A percentile compares a stretch with the other conserved stretches of the same genome.
Conservation (phyloP, 2,888 invertebrate species). For the Zeuzera pyrina region DNA sequence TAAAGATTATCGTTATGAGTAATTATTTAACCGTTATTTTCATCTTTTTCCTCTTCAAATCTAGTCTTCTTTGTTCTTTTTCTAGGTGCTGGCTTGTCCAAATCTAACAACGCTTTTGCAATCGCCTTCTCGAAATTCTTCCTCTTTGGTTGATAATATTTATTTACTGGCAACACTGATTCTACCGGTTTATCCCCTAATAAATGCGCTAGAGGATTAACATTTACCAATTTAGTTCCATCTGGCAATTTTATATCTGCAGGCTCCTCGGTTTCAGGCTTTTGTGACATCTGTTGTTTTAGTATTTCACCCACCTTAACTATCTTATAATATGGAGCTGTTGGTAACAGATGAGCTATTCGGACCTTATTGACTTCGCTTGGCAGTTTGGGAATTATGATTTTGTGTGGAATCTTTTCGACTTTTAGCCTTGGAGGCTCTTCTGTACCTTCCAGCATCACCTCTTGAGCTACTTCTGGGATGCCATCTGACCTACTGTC, state of each 20-base stretch:
- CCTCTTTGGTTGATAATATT: constrained; percentile 33
- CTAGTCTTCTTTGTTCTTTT: no score
- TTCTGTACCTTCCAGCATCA: constrained; percentile 36
- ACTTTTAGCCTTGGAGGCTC: constrained; percentile 17
- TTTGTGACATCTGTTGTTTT: constrained; percentile 4
- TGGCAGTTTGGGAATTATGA: constrained; percentile 36
- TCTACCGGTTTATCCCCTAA: constrained; percentile 30
- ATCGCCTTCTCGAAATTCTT: constrained; percentile 35
- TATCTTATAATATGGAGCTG: constrained; percentile 55
- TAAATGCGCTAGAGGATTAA: constrained; percentile 52
- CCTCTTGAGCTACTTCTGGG: constrained; percentile 53
- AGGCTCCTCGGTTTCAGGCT: neutral
- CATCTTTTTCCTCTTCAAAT: no score
- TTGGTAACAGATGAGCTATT: constrained; percentile 41
- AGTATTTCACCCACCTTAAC: constrained; percentile 40
- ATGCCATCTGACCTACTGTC: constrained; percentile 24
- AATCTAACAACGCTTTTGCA: constrained; percentile 33
- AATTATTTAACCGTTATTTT: no score
- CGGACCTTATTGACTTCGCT: constrained; percentile 27
- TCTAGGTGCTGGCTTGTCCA: constrained; percentile 23
- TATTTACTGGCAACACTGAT: constrained; percentile 22
- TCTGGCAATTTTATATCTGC: constrained; percentile 31
- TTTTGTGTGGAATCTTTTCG: constrained; percentile 21
- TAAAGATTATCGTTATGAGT: no score
- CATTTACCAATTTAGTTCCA: constrained; percentile 43